phyloP scores from a whole-genome alignment of 2,113 vertebrate species.

The Leptocoma aspasia region DNA sequence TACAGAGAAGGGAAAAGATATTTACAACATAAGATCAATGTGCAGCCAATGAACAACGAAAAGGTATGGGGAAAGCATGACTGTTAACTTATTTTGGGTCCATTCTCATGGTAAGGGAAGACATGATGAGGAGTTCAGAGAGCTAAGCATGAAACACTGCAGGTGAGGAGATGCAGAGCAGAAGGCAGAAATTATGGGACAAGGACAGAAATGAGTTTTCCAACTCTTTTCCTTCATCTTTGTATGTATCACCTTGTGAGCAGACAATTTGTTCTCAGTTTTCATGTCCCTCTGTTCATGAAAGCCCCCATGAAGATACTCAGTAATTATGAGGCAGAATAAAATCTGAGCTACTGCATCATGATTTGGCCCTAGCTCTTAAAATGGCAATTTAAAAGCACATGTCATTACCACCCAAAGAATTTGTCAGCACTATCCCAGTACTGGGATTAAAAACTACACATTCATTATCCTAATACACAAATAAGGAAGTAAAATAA shows the following conservation, averaged over 20 bases:
- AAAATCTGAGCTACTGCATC: background rate
- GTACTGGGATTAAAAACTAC: background rate
- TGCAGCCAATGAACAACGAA: background rate
- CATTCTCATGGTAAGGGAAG: fast-evolving
- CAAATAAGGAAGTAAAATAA: background rate
- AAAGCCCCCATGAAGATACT: background rate
- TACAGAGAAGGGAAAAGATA: fast-evolving
- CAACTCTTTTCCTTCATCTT: background rate
- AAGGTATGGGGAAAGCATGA: background rate
- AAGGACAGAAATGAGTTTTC: background rate
- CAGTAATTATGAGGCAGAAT: background rate
- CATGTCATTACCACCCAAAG: background rate
- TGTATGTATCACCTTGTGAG: background rate
- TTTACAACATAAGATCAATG: background rate
- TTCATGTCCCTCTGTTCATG: background rate
- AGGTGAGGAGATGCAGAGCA: background rate
- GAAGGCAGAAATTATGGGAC: background rate
- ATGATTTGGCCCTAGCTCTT: background rate
- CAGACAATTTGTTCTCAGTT: background rate
- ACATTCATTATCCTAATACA: background rate
- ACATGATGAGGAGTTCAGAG: background rate
- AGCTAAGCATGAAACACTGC: background rate
- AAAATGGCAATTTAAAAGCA: background rate
- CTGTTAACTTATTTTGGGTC: background rate
- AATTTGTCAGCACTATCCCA: background rate